Percentiles rank a stretch among this genome's conserved stretches.
These are phyloP conservation scores for Hippocampus guttulatus DNA, from an alignment of 2,113 vertebrate genomes.

Conservation along the genomic window DNA sequence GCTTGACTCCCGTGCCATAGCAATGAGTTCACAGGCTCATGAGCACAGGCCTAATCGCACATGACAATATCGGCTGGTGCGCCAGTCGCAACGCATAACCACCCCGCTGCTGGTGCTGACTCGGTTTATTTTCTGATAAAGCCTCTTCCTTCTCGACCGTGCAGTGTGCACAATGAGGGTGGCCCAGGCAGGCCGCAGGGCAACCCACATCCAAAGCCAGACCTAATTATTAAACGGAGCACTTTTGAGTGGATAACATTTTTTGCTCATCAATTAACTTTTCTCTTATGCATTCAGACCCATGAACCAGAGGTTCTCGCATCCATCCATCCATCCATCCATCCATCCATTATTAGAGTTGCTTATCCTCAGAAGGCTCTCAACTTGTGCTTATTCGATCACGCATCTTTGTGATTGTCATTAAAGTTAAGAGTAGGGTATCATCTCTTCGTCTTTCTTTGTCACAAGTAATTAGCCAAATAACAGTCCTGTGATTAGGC, in stretches of 20 bases:
- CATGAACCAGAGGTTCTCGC: constrained; percentile 21
- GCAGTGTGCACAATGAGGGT: constrained; percentile 65
- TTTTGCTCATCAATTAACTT: constrained; percentile 43
- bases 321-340: too few relatives aligned
- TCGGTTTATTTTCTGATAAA: constrained; percentile 69
- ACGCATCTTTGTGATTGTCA: neutral
- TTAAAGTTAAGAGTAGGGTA: neutral
- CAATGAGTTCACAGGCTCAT: constrained; percentile 70
- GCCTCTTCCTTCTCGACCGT: constrained; percentile 66
- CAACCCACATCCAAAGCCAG: constrained; percentile 10
- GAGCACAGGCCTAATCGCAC: constrained; percentile 69
- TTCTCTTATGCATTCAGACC: constrained; percentile 32
- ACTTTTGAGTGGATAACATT: constrained; percentile 41
- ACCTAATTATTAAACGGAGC: constrained; percentile 49
- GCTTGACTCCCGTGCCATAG: constrained; percentile 59
- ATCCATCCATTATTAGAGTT: too few relatives aligned
- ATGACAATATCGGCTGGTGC: constrained; percentile 76
- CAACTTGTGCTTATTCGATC: neutral
- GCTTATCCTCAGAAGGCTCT: too few relatives aligned
- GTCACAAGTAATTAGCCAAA: neutral
- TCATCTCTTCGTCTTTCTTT: too few relatives aligned
- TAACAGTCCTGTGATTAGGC: neutral
- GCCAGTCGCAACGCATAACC: constrained; percentile 68
- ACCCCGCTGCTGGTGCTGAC: constrained; percentile 68
- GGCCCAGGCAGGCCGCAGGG: constrained; percentile 51